Evolutionary conservation across 1,140 invertebrate genomes (phyloP), one percentile per base, ranked within the genome.

Genomic region (Drosophila littoralis): DNA sequence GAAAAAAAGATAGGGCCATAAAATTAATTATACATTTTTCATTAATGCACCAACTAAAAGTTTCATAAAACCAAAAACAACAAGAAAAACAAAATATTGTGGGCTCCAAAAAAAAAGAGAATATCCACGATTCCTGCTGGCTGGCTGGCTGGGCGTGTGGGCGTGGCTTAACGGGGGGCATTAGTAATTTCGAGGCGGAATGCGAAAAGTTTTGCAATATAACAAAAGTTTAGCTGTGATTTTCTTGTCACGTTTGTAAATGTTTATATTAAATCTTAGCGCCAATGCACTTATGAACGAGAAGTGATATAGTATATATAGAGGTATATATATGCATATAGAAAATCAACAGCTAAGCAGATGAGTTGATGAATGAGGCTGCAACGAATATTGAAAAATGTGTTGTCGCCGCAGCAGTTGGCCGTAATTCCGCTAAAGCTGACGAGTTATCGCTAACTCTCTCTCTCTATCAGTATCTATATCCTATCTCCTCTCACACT

Each of bases 161-260:
- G 33, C 42, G 45, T 22, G 43, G 51, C 43, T 17, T 40, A 35
- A 64, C 40, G 48, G 55, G 55, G 54, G 48, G 72, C 38, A 57
- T 69, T 45, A 38, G 72, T 75, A 72, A 81, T 79, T 81, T 80
- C 17, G 57, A 67, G 22, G 52, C 69, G 77, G 59, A 77, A 77
- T 66, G 63, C 42, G 77, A 61, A 89, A 89, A 89, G 59, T 89
- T 89, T 89, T 69, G 81, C 78, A 89, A 89, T 90, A 79, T 89
- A 67, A 65, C 15, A 57, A 85, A 90, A 88, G 76, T 89, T 89
- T 59, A 78, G 61, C 85, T 75, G 65, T 72, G 81, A 84, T 81
- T 89, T 90, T 90, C 77, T 89, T 89, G 81, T 84, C 81, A 81
- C 77, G 77, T 79, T 78, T 74, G 72, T 36, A 70, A 79, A 73